phyloP scores from a whole-genome alignment of 1,140 invertebrate species.

The Aphaenogaster floridana region DNA sequence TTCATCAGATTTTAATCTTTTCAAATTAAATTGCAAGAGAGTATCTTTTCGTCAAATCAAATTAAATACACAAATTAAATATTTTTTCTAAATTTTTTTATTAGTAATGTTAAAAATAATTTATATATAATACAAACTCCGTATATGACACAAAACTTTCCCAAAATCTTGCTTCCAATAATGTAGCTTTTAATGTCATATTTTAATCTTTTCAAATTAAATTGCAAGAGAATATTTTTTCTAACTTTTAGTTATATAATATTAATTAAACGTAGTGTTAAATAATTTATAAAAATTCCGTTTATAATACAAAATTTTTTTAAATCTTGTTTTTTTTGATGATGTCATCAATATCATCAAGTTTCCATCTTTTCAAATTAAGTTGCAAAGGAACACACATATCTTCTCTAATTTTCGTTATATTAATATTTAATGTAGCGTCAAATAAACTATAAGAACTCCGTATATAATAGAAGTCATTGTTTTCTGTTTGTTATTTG shows the following conservation, averaged over 20 bases:
- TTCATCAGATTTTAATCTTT: not conserved
- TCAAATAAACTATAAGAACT: conserved; percentile 3
- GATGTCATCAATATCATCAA: not conserved
- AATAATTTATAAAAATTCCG: not conserved
- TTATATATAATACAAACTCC: too few species aligned
- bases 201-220: conserved; percentile 1
- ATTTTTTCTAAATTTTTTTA: too few species aligned
- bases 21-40: not conserved
- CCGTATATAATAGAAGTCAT: not conserved
- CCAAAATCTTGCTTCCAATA: not conserved
- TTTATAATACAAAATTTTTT: not conserved
- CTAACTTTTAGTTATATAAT: too few species aligned
- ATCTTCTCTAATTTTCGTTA: not conserved
- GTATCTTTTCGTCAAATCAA: too few species aligned
- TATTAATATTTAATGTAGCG: not conserved
- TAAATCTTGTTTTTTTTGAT: not conserved
- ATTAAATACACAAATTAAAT: too few species aligned
- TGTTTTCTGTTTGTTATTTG: conserved; percentile 13
- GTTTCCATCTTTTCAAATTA: not conserved
- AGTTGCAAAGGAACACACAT: not conserved
- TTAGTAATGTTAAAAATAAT: too few species aligned
- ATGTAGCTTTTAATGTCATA: not conserved
- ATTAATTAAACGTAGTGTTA: not conserved
- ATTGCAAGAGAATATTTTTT: not conserved
- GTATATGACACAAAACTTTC: not conserved